Evolutionary conservation across 1,140 invertebrate genomes (phyloP), one percentile per base, ranked within the genome.

Genomic region (Lineus longissimus): DNA sequence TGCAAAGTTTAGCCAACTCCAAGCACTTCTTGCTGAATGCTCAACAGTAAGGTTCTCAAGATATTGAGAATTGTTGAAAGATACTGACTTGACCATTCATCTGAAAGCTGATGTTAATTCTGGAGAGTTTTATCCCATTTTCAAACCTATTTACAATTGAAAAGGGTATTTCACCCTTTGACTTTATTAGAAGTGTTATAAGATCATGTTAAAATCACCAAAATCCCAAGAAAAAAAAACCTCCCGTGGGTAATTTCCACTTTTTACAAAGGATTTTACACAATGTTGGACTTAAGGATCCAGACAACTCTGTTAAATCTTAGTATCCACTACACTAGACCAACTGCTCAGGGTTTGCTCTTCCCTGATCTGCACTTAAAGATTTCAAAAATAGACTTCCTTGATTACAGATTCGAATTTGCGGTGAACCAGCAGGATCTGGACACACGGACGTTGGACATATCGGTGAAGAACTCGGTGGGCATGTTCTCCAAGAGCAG

Each of bases 371-470:
- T n/a, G n/a, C n/a, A n/a, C n/a, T 60, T 29, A 19, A n/a, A 33
- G n/a, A 47, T 64, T 54, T 54, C 13, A 31, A 25, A 13, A 29
- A 19, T 51, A 2, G 25, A 41, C 45, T 68, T 40, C 55, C 15
- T 58, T 55, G 23, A 45, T 65, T 64, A 23, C 56, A 81, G 79
- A 56, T 79, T 80, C 72, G 79, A 81, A 62, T 81, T 76, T 67
- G 40, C 60, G 15, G 69, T 81, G 13, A 70, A 54, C 17, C 64
- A 65, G 4, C 56, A 61, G n/a, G 79, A 81, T 40, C 23, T 76
- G 22, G 13, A 51, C 0, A 63, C 33, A 9, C 56, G 70, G 7
- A 68, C 69, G 1, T 59, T 81, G 57, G 77, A 79, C 55, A 54
- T 81, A 2, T 64, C 72, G 1, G 73, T 81, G 47, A 79, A 76